A percentile compares a stretch with the other conserved stretches of the same genome.
Conservation (phyloP, 2,797 vertebrate genomes). For the Glossophaga mutica region DNA sequence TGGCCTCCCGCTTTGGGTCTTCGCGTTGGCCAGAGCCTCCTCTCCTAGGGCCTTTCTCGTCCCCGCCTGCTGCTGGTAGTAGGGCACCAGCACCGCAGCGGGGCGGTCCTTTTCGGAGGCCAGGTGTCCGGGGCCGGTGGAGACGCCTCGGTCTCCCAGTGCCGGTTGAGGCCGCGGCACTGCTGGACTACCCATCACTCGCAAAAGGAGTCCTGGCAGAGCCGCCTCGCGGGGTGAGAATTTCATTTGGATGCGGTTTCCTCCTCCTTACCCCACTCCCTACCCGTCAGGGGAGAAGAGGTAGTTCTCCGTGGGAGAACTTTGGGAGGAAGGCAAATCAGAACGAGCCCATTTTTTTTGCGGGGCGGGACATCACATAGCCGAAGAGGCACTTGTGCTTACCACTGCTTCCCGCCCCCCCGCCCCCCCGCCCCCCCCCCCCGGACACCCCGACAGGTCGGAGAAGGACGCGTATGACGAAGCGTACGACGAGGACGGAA, state of each 20-base stretch:
- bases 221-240: background rate
- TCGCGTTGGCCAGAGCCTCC: background rate
- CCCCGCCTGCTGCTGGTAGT: background rate
- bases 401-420: slow-evolving; percentile 37
- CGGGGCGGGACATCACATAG: background rate
- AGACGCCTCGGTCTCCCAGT: background rate
- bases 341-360: background rate
- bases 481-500: slow-evolving; percentile 91
- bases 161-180: background rate
- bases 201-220: background rate
- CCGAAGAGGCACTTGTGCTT: background rate
- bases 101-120: background rate
- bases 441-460: slow-evolving; percentile 76
- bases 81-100: no score
- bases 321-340: background rate
- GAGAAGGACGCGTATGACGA: slow-evolving; percentile 82
- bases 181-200: background rate
- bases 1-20: background rate
- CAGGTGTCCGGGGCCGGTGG: background rate
- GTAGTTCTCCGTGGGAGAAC: background rate
- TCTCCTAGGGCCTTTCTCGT: background rate
- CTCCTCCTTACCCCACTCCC: background rate
- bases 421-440: no score
- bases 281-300: background rate
- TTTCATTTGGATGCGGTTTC: background rate